A percentile compares a stretch with the other conserved stretches of the same genome.
These are phyloP conservation scores for Meloe dianella DNA, from an alignment of 2,888 invertebrate species.

Conservation along the genomic window DNA sequence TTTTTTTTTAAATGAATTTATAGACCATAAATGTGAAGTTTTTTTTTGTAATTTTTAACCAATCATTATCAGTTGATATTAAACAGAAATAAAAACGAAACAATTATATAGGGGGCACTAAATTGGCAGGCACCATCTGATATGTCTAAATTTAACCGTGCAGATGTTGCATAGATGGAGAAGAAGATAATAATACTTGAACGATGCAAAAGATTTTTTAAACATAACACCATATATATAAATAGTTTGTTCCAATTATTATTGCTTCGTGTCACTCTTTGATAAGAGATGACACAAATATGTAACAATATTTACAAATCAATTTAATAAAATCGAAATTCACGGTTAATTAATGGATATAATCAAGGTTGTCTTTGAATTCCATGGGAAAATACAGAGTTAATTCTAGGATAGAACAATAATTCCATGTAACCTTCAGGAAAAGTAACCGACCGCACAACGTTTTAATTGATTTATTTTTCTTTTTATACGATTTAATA, in stretches of 20 bases:
- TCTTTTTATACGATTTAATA: not conserved
- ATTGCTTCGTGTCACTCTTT: too few species aligned
- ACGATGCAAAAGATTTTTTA: not conserved
- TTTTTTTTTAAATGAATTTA: not conserved
- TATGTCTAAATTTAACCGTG: not conserved
- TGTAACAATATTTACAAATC: not conserved
- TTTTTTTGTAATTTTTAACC: not conserved
- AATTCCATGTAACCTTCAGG: not conserved
- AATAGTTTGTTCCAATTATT: too few species aligned
- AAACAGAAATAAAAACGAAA: not conserved
- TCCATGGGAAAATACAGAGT: not conserved
- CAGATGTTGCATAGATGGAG: not conserved
- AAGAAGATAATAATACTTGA: too few species aligned
- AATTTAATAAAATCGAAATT: too few species aligned
- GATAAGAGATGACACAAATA: not conserved
- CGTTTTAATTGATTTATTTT: not conserved
- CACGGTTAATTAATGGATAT: not conserved
- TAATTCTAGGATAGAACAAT: too few species aligned
- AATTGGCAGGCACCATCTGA: constrained; percentile 2
- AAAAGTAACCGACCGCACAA: not conserved
- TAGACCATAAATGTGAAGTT: not conserved
- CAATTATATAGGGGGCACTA: not conserved
- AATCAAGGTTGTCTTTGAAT: not conserved
- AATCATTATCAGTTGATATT: not conserved
- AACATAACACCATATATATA: not conserved